phyloP scores from a whole-genome alignment of 2,113 vertebrate genomes.

The Stomatorhinus ivindoensis region DNA sequence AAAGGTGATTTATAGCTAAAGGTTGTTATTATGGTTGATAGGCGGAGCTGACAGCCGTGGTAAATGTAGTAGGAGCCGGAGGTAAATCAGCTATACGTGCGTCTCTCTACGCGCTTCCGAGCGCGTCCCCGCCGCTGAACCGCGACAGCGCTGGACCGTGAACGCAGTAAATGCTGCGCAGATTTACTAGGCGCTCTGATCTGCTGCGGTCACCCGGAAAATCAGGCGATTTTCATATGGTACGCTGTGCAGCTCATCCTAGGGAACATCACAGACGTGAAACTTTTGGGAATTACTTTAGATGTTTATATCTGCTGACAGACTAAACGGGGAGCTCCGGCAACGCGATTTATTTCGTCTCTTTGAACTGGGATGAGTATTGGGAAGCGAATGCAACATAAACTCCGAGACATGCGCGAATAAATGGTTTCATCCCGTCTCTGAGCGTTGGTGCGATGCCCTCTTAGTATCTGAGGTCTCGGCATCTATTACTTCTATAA shows the following conservation, averaged over 20 bases:
- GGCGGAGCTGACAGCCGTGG: background rate
- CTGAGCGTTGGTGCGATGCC: background rate
- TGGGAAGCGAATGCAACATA: background rate
- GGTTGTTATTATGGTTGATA: conserved; percentile 1
- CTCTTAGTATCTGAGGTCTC: background rate
- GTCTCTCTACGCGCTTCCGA: background rate
- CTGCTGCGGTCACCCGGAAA: background rate
- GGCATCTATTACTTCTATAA: background rate
- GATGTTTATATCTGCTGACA: conserved; percentile 25
- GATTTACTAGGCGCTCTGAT: background rate
- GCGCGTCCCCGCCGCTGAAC: background rate
- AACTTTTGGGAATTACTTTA: conserved; percentile 46
- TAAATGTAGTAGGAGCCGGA: background rate
- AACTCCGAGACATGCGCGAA: background rate
- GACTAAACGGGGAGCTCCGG: background rate
- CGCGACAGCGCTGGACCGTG: background rate
- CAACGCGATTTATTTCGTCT: background rate
- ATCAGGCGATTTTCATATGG: background rate
- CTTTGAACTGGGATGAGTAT: background rate
- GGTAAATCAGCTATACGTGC: background rate
- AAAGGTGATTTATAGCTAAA: background rate
- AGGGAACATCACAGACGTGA: conserved; percentile 42
- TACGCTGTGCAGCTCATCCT: conserved; percentile 24
- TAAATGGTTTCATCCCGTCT: background rate
- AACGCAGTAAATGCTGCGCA: background rate